These are phyloP conservation scores for Hippopotamus amphibius DNA, from an alignment of 2,113 vertebrate species.

Conservation along the genomic window DNA sequence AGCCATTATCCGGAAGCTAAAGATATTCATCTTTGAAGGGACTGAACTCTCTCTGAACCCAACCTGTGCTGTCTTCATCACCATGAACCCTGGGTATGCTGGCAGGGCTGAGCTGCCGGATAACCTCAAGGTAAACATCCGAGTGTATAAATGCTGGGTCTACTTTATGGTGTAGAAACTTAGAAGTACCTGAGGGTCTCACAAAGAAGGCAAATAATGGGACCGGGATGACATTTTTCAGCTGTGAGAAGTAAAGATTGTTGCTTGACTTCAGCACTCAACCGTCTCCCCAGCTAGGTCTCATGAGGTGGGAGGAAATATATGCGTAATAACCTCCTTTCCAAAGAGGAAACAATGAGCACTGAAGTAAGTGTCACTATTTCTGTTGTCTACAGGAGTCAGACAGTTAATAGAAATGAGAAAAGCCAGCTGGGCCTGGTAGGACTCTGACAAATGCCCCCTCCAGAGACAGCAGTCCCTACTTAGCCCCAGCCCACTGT, in stretches of 20 bases:
- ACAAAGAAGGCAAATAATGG: background rate
- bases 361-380: background rate
- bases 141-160: too few species aligned
- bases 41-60: conserved; percentile 95
- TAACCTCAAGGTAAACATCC: conserved; percentile 93
- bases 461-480: background rate
- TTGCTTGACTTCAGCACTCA: background rate
- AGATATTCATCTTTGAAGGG: conserved; percentile 94
- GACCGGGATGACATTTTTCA: background rate
- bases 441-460: background rate
- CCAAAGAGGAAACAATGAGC: background rate
- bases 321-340: background rate
- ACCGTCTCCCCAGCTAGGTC: background rate
- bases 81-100: conserved; percentile 98
- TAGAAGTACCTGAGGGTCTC: background rate
- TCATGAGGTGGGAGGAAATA: background rate
- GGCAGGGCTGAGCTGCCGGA: conserved; percentile 95
- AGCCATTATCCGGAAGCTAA: conserved; percentile 91
- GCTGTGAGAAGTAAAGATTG: background rate
- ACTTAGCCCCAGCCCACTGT: background rate
- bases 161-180: background rate
- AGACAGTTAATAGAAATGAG: background rate
- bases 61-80: conserved; percentile 95
- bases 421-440: background rate
- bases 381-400: background rate